A percentile compares a stretch with the other conserved stretches of the same genome.
These are phyloP conservation scores for Thera obeliscata DNA, from an alignment of 2,888 invertebrate species.

Conservation along the genomic window DNA sequence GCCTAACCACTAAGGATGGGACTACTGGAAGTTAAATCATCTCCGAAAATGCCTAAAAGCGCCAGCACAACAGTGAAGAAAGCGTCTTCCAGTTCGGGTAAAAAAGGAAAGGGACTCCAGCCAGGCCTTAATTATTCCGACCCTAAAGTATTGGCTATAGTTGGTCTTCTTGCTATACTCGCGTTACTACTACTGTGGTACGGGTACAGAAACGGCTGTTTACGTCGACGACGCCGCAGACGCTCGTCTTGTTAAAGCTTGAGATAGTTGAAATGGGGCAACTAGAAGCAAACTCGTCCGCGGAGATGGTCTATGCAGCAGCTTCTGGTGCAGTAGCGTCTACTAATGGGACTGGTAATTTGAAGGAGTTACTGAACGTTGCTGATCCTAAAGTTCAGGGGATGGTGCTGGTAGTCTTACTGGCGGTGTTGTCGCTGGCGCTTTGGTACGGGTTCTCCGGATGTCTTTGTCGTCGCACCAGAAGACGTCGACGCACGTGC, in stretches of 20 bases:
- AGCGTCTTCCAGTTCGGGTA: slow-evolving; percentile 14
- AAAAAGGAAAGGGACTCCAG: slow-evolving; percentile 2
- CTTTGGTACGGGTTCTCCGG: slow-evolving; percentile 61
- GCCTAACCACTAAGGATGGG: slow-evolving; percentile 13
- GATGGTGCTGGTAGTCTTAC: slow-evolving; percentile 50
- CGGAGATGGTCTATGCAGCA: slow-evolving; percentile 5
- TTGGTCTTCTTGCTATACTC: slow-evolving; percentile 21
- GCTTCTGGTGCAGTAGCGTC: background rate
- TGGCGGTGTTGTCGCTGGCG: slow-evolving; percentile 55
- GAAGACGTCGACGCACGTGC: slow-evolving; percentile 46
- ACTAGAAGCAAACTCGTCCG: background rate
- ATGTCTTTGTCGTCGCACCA: slow-evolving; percentile 50
- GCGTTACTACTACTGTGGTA: slow-evolving; percentile 24
- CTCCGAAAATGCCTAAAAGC: slow-evolving; percentile 17
- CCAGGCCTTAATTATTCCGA: slow-evolving; percentile 14
- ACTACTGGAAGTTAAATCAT: slow-evolving; percentile 18
- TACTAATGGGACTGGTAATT: background rate
- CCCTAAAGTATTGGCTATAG: slow-evolving; percentile 22
- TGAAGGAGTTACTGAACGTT: slow-evolving; percentile 12
- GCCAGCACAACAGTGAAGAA: slow-evolving; percentile 16
- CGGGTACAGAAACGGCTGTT: slow-evolving; percentile 21
- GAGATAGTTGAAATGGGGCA: background rate
- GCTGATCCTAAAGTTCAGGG: slow-evolving; percentile 59
- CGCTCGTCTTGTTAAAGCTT: slow-evolving; percentile 14
- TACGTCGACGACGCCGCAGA: slow-evolving; percentile 16